Percentiles rank a stretch among this genome's conserved stretches.
These are phyloP conservation scores for Acrocera orbiculus DNA, from an alignment of 2,888 invertebrate genomes.

Conservation along the genomic window DNA sequence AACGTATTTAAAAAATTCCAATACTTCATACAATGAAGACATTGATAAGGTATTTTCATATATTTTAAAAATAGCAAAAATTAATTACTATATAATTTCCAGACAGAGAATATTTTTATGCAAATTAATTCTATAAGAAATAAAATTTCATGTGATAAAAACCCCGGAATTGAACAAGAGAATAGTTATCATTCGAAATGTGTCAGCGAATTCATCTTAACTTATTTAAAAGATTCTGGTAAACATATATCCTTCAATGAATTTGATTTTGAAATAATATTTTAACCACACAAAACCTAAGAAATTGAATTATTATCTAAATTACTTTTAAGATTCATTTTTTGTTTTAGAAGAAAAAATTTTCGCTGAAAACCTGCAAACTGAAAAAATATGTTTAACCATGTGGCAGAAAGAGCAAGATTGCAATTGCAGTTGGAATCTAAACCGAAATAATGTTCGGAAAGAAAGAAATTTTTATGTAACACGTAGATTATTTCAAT, in stretches of 20 bases:
- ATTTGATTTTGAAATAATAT: not conserved
- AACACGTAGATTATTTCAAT: not conserved
- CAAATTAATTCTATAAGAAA: no score
- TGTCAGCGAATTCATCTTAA: constrained; percentile 28
- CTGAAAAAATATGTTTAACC: constrained; percentile 38
- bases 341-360: constrained; percentile 13
- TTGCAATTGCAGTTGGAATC: constrained; percentile 47
- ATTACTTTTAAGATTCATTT: not conserved
- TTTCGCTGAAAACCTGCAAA: constrained; percentile 34
- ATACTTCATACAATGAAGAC: constrained; percentile 18
- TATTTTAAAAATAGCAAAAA: no score
- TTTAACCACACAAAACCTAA: no score
- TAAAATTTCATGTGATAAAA: no score
- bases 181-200: constrained; percentile 34
- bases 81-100: constrained; percentile 17
- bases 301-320: no score
- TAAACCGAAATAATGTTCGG: constrained; percentile 15
- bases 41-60: no score
- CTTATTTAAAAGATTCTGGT: constrained; percentile 20
- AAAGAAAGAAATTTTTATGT: no score
- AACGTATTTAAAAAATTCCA: constrained; percentile 34
- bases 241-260: no score
- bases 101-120: no score
- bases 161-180: no score
- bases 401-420: constrained; percentile 39